Percentiles rank a stretch among this genome's conserved stretches.
Conservation (phyloP, 2,113 vertebrate species). For the Nycticryphes semicollaris region DNA sequence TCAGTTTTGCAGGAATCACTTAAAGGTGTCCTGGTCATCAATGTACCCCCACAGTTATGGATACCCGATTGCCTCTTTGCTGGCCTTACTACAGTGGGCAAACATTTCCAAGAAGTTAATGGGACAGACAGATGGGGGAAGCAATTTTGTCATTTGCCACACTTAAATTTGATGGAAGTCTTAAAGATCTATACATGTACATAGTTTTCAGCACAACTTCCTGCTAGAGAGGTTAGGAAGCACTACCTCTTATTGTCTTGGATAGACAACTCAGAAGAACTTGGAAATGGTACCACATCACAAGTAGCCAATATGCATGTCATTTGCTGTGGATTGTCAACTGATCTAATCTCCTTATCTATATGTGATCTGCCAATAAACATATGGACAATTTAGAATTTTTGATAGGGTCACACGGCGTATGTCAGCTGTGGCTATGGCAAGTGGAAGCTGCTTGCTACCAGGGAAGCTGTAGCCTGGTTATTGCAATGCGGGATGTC, state of each 20-base stretch:
- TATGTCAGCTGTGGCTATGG: not conserved
- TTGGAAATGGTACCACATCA: not conserved
- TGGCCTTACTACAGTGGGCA: not conserved
- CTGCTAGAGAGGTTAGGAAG: not conserved
- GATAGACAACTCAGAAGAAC: not conserved
- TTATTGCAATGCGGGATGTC: not conserved
- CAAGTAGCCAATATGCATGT: fast-evolving
- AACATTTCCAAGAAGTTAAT: not conserved
- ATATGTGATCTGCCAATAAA: not conserved
- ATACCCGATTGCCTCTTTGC: not conserved
- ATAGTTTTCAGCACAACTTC: not conserved
- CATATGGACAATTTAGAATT: not conserved
- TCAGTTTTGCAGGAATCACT: not conserved
- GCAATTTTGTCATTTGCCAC: not conserved
- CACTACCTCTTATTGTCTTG: not conserved
- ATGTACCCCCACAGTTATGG: not conserved
- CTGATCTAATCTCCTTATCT: not conserved
- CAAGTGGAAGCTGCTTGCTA: not conserved
- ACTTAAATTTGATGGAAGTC: not conserved
- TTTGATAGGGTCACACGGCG: not conserved
- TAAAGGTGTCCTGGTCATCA: not conserved
- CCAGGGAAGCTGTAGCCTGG: not conserved
- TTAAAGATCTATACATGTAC: not conserved
- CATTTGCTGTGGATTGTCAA: not conserved
- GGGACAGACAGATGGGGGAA: not conserved